A percentile compares a stretch with the other conserved stretches of the same genome.
phyloP scores from a whole-genome alignment of 1,140 invertebrate species.

The Protaetia brevitarsis region DNA sequence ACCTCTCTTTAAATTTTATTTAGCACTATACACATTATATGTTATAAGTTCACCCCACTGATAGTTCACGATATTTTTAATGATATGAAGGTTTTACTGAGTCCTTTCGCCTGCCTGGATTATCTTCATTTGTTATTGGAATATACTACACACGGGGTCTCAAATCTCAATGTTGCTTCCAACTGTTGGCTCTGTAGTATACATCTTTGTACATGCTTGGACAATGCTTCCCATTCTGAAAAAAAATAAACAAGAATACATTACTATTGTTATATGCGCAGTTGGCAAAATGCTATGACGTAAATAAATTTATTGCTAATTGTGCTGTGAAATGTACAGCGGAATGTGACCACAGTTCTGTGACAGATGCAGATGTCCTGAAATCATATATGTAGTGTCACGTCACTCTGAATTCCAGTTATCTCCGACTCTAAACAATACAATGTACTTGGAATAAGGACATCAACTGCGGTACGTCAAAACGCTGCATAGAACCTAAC shows the following conservation, averaged over 20 bases:
- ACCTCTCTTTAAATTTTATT: slow-evolving; percentile 16
- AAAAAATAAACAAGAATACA: slow-evolving; percentile 40
- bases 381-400: neutral
- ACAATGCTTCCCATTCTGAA: slow-evolving; percentile 72
- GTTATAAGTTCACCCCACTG: slow-evolving; percentile 15
- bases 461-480: neutral
- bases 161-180: slow-evolving; percentile 61
- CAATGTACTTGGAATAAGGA: neutral
- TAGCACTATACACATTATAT: slow-evolving; percentile 25
- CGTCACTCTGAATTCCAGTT: neutral
- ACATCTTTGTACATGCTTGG: slow-evolving; percentile 84
- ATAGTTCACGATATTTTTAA: slow-evolving; percentile 21
- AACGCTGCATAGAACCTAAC: neutral
- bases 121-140: slow-evolving; percentile 18
- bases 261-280: neutral
- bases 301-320: neutral
- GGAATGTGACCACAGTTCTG: neutral
- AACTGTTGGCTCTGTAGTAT: slow-evolving; percentile 78
- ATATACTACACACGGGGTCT: neutral
- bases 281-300: neutral
- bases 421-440: neutral
- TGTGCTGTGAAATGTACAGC: neutral
- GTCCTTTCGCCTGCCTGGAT: slow-evolving; percentile 27
- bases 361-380: neutral
- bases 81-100: slow-evolving; percentile 33